Percentiles rank a stretch among this genome's conserved stretches.
phyloP scores from a whole-genome alignment of 2,888 invertebrate genomes.

The Rhaphigaster nebulosa region DNA sequence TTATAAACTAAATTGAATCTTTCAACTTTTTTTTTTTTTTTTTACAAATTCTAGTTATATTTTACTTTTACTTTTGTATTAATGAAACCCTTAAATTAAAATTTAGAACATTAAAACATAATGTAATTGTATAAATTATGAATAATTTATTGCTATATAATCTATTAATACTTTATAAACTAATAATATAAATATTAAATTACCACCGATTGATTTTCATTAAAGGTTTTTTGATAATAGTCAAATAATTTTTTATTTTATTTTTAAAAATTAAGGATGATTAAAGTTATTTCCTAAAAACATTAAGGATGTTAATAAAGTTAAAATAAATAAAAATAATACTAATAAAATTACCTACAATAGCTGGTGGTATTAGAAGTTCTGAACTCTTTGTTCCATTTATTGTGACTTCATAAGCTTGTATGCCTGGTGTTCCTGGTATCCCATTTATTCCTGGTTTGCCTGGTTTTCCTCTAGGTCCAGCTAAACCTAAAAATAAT shows the following conservation, averaged over 20 bases:
- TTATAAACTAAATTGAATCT: too few species aligned
- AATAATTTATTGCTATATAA: background rate
- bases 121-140: background rate
- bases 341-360: conserved; percentile 75
- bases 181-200: background rate
- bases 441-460: conserved; percentile 81
- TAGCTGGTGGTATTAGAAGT: conserved; percentile 87
- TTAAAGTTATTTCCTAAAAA: background rate
- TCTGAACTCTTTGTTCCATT: conserved; percentile 75
- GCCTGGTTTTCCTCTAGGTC: conserved; percentile 73
- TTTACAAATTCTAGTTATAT: background rate
- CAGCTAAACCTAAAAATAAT: conserved; percentile 74
- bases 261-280: too few species aligned
- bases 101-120: background rate
- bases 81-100: background rate
- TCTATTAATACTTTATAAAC: background rate
- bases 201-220: background rate
- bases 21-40: background rate
- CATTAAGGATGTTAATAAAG: background rate
- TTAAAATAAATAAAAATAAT: background rate
- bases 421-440: conserved; percentile 85
- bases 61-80: background rate
- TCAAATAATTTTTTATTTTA: too few species aligned
- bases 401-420: conserved; percentile 78
- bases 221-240: too few species aligned